Conservation (phyloP, 2,113 vertebrate species). For the Boleophthalmus pectinirostris region DNA sequence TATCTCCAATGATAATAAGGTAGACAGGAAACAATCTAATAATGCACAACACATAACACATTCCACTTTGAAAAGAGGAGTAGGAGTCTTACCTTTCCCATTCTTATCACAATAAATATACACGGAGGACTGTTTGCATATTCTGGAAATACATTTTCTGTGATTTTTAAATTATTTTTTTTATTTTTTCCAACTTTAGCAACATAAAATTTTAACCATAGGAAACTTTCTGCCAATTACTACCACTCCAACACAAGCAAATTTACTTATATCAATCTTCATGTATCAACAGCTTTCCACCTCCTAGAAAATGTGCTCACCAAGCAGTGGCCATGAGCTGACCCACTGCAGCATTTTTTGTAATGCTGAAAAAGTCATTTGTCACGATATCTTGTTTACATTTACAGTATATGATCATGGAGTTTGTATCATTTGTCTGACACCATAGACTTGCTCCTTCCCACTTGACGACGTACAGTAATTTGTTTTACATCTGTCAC, state of each 20-base stretch:
- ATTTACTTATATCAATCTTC: not conserved
- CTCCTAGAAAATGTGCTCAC: not conserved
- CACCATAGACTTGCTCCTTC: not conserved
- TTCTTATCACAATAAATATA: too few relatives aligned
- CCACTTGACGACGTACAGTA: not conserved
- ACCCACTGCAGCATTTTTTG: not conserved
- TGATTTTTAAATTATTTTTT: too few relatives aligned
- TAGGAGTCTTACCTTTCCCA: too few relatives aligned
- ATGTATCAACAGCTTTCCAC: not conserved
- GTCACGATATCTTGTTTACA: not conserved
- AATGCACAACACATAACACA: too few relatives aligned
- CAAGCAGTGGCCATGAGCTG: not conserved
- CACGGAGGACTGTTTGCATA: too few relatives aligned
- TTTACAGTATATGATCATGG: not conserved
- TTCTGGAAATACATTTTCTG: too few relatives aligned
- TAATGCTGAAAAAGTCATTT: not conserved
- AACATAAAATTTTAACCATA: not conserved
- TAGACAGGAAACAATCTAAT: too few relatives aligned
- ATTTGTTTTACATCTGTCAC: conserved; percentile 18
- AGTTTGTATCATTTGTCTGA: not conserved
- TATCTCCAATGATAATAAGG: too few relatives aligned
- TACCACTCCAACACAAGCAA: not conserved
- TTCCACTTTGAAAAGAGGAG: too few relatives aligned
- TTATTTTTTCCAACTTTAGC: too few relatives aligned
- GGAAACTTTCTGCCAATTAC: not conserved